These are phyloP conservation scores for Aphodius granarius DNA, from an alignment of 2,888 invertebrate species.

Conservation along the genomic window DNA sequence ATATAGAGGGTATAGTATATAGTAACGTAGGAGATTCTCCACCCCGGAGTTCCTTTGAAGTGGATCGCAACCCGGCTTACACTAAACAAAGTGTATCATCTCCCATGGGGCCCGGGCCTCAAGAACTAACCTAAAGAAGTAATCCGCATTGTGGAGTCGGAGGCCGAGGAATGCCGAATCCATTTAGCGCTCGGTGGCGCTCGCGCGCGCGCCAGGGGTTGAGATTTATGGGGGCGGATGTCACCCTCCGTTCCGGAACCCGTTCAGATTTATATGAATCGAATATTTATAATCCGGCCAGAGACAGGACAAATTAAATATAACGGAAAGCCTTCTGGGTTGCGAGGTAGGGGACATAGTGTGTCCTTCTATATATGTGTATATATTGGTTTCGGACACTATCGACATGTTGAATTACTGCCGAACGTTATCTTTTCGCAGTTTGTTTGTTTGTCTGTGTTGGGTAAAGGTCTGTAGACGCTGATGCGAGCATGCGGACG, in stretches of 20 bases:
- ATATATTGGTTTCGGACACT: not conserved
- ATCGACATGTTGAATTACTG: constrained; percentile 1
- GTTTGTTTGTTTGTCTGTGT: constrained; percentile 11
- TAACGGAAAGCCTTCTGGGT: constrained; percentile 27
- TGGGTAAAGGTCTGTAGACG: too few relatives aligned
- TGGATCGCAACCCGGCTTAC: constrained; percentile 10
- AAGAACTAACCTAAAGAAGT: not conserved
- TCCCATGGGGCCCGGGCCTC: not conserved
- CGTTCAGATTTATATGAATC: constrained; percentile 48
- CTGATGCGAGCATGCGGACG: too few relatives aligned
- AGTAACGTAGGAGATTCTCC: not conserved
- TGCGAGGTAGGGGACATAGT: not conserved
- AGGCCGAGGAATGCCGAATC: not conserved
- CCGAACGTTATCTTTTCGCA: not conserved
- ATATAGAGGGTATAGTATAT: constrained; percentile 7
- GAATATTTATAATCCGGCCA: constrained; percentile 50
- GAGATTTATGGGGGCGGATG: constrained; percentile 2
- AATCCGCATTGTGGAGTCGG: not conserved
- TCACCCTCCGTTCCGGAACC: constrained; percentile 14
- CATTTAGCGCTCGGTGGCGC: not conserved
- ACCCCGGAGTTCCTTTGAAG: constrained; percentile 3
- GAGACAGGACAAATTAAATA: constrained; percentile 48
- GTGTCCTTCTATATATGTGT: not conserved
- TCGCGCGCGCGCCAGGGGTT: not conserved
- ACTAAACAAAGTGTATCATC: constrained; percentile 12